phyloP scores from a whole-genome alignment of 1,140 invertebrate species.

The Pectinophora gossypiella region DNA sequence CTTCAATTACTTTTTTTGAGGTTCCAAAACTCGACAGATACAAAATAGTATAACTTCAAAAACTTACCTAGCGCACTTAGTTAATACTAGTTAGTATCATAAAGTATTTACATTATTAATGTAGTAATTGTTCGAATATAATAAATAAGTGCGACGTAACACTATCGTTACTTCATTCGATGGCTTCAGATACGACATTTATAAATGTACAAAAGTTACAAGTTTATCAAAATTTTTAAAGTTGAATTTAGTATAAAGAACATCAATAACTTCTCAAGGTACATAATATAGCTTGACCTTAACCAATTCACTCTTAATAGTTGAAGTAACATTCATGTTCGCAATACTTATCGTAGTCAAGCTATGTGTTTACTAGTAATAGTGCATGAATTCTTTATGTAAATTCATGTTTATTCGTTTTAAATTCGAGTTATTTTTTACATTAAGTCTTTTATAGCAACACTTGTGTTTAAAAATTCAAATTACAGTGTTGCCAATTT shows the following conservation, averaged over 20 bases:
- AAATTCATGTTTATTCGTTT: too few species aligned
- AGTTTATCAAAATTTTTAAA: not conserved
- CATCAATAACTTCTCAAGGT: not conserved
- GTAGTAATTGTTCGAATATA: not conserved
- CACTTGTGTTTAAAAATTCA: not conserved
- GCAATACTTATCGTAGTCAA: too few species aligned
- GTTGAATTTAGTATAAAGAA: not conserved
- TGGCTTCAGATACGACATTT: too few species aligned
- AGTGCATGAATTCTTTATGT: too few species aligned
- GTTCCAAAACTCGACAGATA: not conserved
- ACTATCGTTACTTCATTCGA: not conserved
- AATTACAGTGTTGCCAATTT: not conserved
- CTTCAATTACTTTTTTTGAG: not conserved
- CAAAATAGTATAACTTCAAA: not conserved
- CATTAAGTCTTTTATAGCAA: not conserved
- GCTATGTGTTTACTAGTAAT: too few species aligned
- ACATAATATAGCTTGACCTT: too few species aligned
- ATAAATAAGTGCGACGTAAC: conserved; percentile 1
- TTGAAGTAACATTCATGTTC: too few species aligned
- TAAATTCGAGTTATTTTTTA: too few species aligned
- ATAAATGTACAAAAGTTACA: too few species aligned
- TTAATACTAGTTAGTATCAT: not conserved
- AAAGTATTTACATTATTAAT: conserved; percentile 1
- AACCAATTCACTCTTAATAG: too few species aligned
- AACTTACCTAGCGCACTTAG: not conserved